These are phyloP conservation scores for Pasiphila rectangulata DNA, from an alignment of 2,888 invertebrate species.

Conservation along the genomic window DNA sequence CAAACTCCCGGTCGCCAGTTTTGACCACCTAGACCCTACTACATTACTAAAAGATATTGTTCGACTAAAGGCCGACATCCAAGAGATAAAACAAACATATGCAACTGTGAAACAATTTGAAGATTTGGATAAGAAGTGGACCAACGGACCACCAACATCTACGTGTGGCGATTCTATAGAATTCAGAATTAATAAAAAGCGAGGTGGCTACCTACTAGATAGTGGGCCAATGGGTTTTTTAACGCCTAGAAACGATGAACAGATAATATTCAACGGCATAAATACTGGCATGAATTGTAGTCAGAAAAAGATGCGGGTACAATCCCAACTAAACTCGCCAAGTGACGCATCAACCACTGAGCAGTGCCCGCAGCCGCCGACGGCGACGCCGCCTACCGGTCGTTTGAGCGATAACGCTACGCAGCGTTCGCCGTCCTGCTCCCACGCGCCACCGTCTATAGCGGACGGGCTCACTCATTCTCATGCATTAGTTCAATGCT, in stretches of 20 bases:
- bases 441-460: neutral
- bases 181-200: constrained; percentile 3
- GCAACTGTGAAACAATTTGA: constrained; percentile 4
- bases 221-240: constrained; percentile 1
- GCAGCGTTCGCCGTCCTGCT: no score
- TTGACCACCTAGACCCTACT: constrained; percentile 5
- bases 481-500: no score
- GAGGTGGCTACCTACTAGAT: constrained; percentile 4
- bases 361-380: no score
- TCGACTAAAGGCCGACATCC: neutral
- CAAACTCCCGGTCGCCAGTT: neutral
- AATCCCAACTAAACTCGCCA: neutral
- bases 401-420: neutral
- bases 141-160: neutral
- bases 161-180: neutral
- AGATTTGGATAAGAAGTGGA: constrained; percentile 3
- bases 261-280: neutral
- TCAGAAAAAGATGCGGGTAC: neutral
- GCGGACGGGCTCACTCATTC: neutral
- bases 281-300: neutral
- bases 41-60: constrained; percentile 5
- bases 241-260: neutral
- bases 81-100: constrained; percentile 7
- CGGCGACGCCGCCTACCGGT: no score
- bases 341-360: neutral